A percentile compares a stretch with the other conserved stretches of the same genome.
Evolutionary conservation across 1,140 invertebrate species (phyloP).

Genomic region (Drosophila novamexicana): DNA sequence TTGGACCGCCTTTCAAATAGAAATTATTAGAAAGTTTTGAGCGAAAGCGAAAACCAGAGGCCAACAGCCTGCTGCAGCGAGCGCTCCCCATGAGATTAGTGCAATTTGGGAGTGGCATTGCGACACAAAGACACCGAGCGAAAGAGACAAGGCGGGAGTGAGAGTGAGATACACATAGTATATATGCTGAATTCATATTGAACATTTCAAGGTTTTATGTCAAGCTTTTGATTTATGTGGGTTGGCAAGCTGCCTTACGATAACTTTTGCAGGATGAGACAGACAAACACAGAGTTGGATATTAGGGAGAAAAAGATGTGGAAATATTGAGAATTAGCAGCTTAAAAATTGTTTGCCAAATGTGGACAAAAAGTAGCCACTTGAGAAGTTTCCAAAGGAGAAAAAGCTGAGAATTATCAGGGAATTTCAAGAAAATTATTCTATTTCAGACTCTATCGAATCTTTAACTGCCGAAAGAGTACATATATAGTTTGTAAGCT

Average conservation of each 20-base stretch:
- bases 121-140: background rate
- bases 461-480: too few species aligned
- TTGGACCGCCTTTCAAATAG: constrained; percentile 74
- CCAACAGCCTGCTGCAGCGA: constrained; percentile 43
- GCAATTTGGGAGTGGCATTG: constrained; percentile 41
- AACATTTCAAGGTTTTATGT: constrained; percentile 65
- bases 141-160: constrained; percentile 2
- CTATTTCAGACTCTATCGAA: too few species aligned
- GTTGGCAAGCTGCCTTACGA: constrained; percentile 34
- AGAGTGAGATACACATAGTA: constrained; percentile 31
- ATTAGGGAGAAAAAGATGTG: background rate
- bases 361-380: background rate
- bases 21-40: constrained; percentile 79
- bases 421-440: too few species aligned
- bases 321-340: constrained; percentile 22
- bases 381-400: background rate
- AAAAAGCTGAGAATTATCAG: too few species aligned
- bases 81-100: constrained; percentile 62
- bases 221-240: constrained; percentile 66
- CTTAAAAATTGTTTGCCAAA: constrained; percentile 12
- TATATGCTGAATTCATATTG: constrained; percentile 55
- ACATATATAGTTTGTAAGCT: too few species aligned
- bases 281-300: background rate
- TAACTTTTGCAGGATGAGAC: constrained; percentile 18
- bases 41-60: constrained; percentile 63